Conservation (phyloP, 1,140 invertebrate species). For the Rhynchophorus ferrugineus region DNA sequence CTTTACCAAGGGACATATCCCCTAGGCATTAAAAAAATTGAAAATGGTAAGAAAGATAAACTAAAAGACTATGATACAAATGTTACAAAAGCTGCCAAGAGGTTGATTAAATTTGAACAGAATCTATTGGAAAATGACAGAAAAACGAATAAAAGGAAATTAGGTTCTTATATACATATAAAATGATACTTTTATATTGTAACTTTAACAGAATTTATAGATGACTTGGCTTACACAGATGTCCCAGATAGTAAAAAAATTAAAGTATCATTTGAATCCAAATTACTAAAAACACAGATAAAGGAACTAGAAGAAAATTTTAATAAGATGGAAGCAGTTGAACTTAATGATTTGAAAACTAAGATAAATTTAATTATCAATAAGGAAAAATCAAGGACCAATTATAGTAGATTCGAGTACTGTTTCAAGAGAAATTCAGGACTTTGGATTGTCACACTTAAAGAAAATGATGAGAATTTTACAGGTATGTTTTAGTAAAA, state of each 20-base stretch:
- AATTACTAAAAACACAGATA: constrained; percentile 5
- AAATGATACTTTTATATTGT: background rate
- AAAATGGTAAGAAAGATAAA: constrained; percentile 24
- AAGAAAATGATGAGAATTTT: constrained; percentile 4
- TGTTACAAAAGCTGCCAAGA: constrained; percentile 29
- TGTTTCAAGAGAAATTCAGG: constrained; percentile 34
- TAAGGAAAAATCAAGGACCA: constrained; percentile 5
- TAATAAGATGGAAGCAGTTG: background rate
- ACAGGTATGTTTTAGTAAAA: background rate
- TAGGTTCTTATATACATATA: no score
- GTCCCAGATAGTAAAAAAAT: constrained; percentile 17
- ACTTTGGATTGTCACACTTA: constrained; percentile 32
- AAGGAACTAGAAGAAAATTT: background rate
- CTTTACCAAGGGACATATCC: constrained; percentile 54
- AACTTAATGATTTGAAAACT: no score
- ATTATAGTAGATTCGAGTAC: constrained; percentile 13
- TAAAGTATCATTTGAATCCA: background rate
- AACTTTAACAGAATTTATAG: background rate
- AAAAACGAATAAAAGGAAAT: constrained; percentile 19
- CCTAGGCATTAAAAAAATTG: constrained; percentile 49
- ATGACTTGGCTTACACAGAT: constrained; percentile 4
- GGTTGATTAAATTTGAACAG: constrained; percentile 34
- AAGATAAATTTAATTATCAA: no score
- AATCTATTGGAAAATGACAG: constrained; percentile 23
- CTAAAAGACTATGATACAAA: constrained; percentile 30